A percentile compares a stretch with the other conserved stretches of the same genome.
These are phyloP conservation scores for Corvus hawaiiensis DNA, from an alignment of 2,113 vertebrate species.

Conservation along the genomic window DNA sequence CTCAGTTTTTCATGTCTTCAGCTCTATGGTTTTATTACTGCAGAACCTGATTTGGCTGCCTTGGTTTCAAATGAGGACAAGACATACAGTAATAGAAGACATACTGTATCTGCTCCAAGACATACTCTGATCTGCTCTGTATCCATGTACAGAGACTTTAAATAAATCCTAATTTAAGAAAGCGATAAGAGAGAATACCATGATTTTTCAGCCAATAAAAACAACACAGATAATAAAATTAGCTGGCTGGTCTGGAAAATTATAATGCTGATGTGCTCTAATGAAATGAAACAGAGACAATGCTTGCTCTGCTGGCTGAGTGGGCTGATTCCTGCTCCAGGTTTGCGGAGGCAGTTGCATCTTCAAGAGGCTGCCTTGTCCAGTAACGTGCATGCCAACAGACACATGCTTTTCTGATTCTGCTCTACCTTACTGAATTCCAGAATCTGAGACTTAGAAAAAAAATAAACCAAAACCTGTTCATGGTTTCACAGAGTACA, in stretches of 20 bases:
- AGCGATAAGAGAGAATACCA: background rate
- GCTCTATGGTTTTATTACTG: background rate
- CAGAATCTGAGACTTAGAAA: background rate
- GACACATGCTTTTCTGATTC: background rate
- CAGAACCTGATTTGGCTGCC: background rate
- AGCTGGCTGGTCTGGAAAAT: background rate
- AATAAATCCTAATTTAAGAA: background rate
- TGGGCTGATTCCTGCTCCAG: background rate
- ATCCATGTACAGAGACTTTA: background rate
- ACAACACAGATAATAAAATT: background rate
- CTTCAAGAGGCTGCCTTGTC: background rate
- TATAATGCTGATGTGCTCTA: background rate
- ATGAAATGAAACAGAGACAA: background rate
- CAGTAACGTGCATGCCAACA: rapidly evolving
- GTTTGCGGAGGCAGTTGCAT: background rate
- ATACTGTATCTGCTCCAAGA: background rate
- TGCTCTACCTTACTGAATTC: background rate
- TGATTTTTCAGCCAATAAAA: background rate
- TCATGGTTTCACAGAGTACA: background rate
- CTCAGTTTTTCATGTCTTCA: background rate
- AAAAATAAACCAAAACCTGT: background rate
- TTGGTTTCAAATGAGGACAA: background rate
- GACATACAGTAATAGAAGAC: background rate
- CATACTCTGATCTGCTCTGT: too few species aligned
- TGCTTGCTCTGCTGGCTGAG: background rate